These are phyloP conservation scores for Eunapius fragilis DNA, from an alignment of 37 sponge, comb jelly and placozoan genomes.

Conservation along the genomic window DNA sequence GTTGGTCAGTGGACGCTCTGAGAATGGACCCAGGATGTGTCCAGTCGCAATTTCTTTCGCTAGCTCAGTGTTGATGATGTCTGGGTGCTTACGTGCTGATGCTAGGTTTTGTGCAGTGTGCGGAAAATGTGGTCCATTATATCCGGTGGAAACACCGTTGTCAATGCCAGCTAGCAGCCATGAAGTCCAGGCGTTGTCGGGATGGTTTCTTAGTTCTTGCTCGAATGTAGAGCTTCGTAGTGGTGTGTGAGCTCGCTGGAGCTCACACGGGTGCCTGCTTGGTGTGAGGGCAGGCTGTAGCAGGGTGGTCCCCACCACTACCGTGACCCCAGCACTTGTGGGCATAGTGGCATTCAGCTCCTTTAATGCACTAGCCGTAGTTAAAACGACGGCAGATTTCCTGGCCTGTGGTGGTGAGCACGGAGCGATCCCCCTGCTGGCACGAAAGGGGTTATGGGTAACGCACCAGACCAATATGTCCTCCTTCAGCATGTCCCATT, in stretches of 20 bases:
- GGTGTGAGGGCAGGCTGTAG: constrained; percentile 8
- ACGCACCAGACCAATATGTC: constrained; percentile 35
- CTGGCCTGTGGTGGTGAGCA: constrained; percentile 7
- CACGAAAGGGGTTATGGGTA: background rate
- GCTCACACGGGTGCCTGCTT: background rate
- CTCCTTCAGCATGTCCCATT: constrained; percentile 29
- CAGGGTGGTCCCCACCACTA: constrained; percentile 36
- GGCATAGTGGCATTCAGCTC: constrained; percentile 23
- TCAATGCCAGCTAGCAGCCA: background rate
- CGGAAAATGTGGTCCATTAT: constrained; percentile 13
- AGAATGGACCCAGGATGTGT: constrained; percentile 31
- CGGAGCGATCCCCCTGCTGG: background rate
- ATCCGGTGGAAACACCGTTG: constrained; percentile 22
- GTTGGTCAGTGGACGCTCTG: constrained; percentile 9
- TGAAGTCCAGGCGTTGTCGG: constrained; percentile 6
- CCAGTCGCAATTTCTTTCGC: constrained; percentile 15
- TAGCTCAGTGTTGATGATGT: constrained; percentile 10
- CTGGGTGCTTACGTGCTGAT: constrained; percentile 25
- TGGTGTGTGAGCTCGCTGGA: constrained; percentile 7
- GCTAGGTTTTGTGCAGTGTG: constrained; percentile 2
- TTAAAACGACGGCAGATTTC: constrained; percentile 31
- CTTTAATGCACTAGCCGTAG: constrained; percentile 25
- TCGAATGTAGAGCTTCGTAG: constrained; percentile 20
- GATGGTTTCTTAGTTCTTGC: constrained; percentile 32
- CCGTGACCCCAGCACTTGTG: constrained; percentile 34